Conservation (phyloP, 2,888 invertebrate species). For the Crossocerus cetratus region DNA sequence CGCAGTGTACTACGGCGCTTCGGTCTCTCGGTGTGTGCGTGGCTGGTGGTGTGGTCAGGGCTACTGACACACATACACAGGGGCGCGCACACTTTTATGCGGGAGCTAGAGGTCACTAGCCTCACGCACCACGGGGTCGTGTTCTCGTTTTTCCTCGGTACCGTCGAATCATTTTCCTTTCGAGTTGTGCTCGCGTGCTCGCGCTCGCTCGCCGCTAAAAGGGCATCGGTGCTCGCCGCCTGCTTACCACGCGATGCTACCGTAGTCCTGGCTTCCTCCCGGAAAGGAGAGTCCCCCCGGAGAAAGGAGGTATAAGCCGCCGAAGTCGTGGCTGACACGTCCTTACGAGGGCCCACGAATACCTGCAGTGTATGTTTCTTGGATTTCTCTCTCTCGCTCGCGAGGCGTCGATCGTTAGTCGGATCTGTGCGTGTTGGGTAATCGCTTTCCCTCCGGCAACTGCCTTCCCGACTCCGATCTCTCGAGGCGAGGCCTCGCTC, state of each 20-base stretch:
- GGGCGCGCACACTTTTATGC: slow-evolving; percentile 20
- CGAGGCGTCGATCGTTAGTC: background rate
- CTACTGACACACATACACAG: background rate
- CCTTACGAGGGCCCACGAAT: slow-evolving; percentile 27
- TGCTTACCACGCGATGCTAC: slow-evolving; percentile 26
- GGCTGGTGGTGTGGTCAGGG: background rate
- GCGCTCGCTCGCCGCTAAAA: background rate
- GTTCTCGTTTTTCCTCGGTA: slow-evolving; percentile 55
- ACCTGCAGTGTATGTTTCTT: slow-evolving; percentile 23
- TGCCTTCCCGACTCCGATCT: slow-evolving; percentile 8
- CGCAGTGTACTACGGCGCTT: slow-evolving; percentile 25
- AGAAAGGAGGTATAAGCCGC: slow-evolving; percentile 21
- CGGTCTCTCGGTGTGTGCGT: background rate
- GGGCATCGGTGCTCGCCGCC: slow-evolving; percentile 24
- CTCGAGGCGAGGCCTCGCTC: slow-evolving; percentile 21
- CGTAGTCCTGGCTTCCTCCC: slow-evolving; percentile 15
- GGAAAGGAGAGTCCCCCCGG: background rate
- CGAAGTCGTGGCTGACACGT: slow-evolving; percentile 46
- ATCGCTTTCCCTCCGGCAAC: background rate
- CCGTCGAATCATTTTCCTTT: slow-evolving; percentile 42
- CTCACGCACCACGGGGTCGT: slow-evolving; percentile 62
- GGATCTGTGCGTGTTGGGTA: background rate
- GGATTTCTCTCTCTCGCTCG: slow-evolving; percentile 20
- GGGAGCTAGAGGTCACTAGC: slow-evolving; percentile 71
- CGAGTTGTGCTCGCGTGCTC: slow-evolving; percentile 33